Evolutionary conservation across 1,140 invertebrate genomes (phyloP), one percentile per base, ranked within the genome.

Genomic region (Tribolium madens): DNA sequence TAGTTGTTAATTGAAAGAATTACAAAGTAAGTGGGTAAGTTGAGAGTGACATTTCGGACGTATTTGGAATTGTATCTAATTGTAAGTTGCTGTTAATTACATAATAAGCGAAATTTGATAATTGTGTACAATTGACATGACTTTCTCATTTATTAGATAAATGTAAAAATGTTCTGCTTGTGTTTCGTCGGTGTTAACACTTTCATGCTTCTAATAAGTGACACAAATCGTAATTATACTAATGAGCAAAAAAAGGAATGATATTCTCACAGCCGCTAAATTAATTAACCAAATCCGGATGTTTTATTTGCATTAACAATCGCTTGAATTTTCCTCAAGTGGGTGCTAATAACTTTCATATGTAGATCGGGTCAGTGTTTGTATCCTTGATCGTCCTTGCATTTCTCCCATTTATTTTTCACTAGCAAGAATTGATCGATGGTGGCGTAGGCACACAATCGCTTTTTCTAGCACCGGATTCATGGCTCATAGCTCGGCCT

Each of bases 391-490:
- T 4, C 57, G 57, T 64, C 57, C 57, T 64, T 64, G 57, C 26
- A 64, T 26, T 42, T 42, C 14, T 33, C 21, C 26, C 36, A 64
- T 64, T 13, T 26, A 64, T 64, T 64, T 64, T 64, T 64, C 14
- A 60, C 3, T 10, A 60, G 7, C 15, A 13, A 12, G 10, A n/a
- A 47, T 57, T 26, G 26, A 64, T 64, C 57, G 26, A 64, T 74
- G 57, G 48, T 74, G 18, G 13, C 71, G 52, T 57, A 75, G 26
- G 50, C 57, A 60, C 17, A 57, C 57, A 31, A 64, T 64, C 26
- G 68, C 50, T 71, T 53, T 50, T 31, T 50, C 14, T n/a, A n/a
- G n/a, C 52, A 46, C 64, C 68, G 75, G 75, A 76, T 76, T 76
- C 64, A 76, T 57, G 75, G 13, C 36, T 76, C 46, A 68, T 48